Percentiles rank a stretch among this genome's conserved stretches.
Evolutionary conservation across 2,113 vertebrate species (phyloP).

Genomic region (Nothobranchius furzeri): DNA sequence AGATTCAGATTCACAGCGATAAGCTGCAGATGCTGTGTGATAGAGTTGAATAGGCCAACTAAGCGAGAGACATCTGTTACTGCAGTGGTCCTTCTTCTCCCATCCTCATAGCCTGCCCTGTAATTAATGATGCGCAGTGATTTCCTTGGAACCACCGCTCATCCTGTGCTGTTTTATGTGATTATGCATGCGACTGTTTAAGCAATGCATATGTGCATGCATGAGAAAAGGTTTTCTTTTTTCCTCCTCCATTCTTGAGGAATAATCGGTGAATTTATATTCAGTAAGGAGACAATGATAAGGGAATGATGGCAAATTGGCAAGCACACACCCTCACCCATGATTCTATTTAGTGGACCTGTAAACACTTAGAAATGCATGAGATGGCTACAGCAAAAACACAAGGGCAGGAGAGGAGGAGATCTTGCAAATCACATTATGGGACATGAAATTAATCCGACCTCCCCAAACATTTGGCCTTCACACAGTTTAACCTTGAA

Average conservation of each 20-base stretch:
- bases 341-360: conserved; percentile 63
- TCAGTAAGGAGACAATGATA: conserved; percentile 44
- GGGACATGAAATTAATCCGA: conserved; percentile 76
- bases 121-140: conserved; percentile 51
- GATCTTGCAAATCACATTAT: conserved; percentile 74
- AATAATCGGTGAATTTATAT: conserved; percentile 57
- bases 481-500: conserved; percentile 75
- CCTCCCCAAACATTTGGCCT: conserved; percentile 72
- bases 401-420: conserved; percentile 71
- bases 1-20: conserved; percentile 26
- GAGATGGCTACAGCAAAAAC: conserved; percentile 41
- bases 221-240: conserved; percentile 34
- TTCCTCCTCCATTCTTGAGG: conserved; percentile 10
- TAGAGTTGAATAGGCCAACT: conserved; percentile 22
- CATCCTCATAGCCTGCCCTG: conserved; percentile 31
- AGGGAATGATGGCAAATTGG: conserved; percentile 58
- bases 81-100: conserved; percentile 35
- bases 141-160: conserved; percentile 31
- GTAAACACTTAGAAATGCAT: conserved; percentile 63
- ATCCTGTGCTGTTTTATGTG: conserved; percentile 19
- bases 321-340: conserved; percentile 52
- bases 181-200: conserved; percentile 27
- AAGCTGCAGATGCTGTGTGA: conserved; percentile 41
- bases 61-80: conserved; percentile 32
- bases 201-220: conserved; percentile 20